These are phyloP conservation scores for Mechanitis messenoides DNA, from an alignment of 2,888 invertebrate species.

Conservation along the genomic window DNA sequence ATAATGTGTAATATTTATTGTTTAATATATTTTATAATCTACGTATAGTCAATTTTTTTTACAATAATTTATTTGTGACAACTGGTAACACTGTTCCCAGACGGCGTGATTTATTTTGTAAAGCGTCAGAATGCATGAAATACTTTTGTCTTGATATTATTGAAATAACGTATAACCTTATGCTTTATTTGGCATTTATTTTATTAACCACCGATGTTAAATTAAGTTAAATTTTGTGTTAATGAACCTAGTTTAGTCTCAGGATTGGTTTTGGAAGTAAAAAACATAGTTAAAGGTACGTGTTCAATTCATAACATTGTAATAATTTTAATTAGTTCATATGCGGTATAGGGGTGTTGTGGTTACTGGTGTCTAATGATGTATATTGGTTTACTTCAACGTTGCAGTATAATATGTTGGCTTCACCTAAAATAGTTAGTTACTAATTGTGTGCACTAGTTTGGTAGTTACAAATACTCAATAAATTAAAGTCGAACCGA, in stretches of 20 bases:
- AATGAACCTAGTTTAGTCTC: conserved; percentile 38
- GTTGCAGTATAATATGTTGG: conserved; percentile 12
- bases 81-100: conserved; percentile 15
- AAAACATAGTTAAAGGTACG: conserved; percentile 48
- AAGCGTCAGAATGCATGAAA: conserved; percentile 30
- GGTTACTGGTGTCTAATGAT: neutral
- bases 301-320: conserved; percentile 59
- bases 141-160: conserved; percentile 59
- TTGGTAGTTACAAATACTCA: conserved; percentile 56
- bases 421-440: conserved; percentile 35
- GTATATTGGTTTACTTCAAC: neutral
- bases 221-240: conserved; percentile 34
- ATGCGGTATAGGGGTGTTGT: neutral
- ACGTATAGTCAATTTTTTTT: too few relatives aligned
- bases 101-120: conserved; percentile 27
- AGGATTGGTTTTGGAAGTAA: conserved; percentile 30
- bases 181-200: conserved; percentile 60
- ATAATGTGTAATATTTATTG: too few relatives aligned
- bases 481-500: conserved; percentile 16
- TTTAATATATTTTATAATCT: too few relatives aligned
- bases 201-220: conserved; percentile 44
- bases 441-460: conserved; percentile 68
- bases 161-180: conserved; percentile 61
- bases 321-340: conserved; percentile 56
- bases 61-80: too few relatives aligned